These are phyloP conservation scores for Zaprionus camerounensis DNA, from an alignment of 1,140 invertebrate species.

Conservation along the genomic window DNA sequence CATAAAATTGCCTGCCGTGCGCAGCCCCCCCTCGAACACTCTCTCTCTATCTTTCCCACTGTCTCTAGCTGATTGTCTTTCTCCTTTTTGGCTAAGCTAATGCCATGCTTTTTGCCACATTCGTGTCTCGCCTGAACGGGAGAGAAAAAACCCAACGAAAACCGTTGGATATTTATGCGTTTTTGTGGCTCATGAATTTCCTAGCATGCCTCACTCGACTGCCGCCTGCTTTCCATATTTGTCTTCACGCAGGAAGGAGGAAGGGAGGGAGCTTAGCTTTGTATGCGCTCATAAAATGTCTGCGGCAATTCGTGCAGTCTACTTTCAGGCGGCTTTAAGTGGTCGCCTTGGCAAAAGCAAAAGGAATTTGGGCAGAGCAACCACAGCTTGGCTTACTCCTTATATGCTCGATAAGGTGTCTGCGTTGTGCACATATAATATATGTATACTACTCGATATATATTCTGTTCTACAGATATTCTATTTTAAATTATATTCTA, in stretches of 20 bases:
- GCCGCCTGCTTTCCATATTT: constrained; percentile 36
- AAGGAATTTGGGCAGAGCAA: neutral
- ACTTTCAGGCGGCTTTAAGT: constrained; percentile 33
- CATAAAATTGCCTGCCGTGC: constrained; percentile 76
- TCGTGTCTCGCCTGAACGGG: constrained; percentile 57
- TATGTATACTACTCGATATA: no score
- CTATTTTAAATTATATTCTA: no score
- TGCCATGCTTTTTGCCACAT: constrained; percentile 68
- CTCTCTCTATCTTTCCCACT: neutral
- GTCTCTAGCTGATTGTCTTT: constrained; percentile 3
- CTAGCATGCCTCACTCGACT: constrained; percentile 67
- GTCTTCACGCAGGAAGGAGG: neutral
- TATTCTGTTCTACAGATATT: no score
- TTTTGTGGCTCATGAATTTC: constrained; percentile 80
- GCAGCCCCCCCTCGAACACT: neutral
- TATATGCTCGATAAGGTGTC: neutral
- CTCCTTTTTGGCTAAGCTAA: constrained; percentile 56
- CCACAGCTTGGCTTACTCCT: neutral
- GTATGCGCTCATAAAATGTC: constrained; percentile 55
- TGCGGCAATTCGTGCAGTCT: constrained; percentile 40
- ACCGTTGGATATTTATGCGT: constrained; percentile 78
- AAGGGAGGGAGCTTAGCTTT: constrained; percentile 23
- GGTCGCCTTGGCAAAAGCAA: constrained; percentile 13
- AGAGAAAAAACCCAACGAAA: constrained; percentile 20
- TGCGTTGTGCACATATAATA: neutral